Evolutionary conservation across 92 coral and sea anemone species (phyloP).

Genomic region (Epizoanthus stellaris): DNA sequence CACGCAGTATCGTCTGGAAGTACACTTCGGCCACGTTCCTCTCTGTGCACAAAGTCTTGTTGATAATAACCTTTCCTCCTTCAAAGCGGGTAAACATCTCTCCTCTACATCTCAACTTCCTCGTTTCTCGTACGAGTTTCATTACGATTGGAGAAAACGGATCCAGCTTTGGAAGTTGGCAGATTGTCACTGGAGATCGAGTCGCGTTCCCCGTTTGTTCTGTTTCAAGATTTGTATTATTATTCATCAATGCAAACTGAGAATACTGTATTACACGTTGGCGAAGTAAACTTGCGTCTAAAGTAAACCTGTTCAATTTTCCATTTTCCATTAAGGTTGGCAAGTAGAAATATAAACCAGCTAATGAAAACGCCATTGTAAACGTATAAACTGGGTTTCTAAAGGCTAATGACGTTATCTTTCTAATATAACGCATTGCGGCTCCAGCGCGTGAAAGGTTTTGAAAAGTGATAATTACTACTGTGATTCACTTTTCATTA

Average conservation of each 20-base stretch:
- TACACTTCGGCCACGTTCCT: conserved; percentile 23
- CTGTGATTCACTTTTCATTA: too few species aligned
- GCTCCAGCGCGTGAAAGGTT: too few species aligned
- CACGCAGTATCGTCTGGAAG: conserved; percentile 31
- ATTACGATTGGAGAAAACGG: conserved; percentile 33
- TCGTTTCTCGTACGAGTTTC: conserved; percentile 31
- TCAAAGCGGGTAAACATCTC: conserved; percentile 3
- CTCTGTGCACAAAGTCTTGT: conserved; percentile 20
- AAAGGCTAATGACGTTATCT: neutral
- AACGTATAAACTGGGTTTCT: neutral
- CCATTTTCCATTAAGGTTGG: neutral
- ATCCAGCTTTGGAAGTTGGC: conserved; percentile 31
- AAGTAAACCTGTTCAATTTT: neutral
- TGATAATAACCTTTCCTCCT: neutral
- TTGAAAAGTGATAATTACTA: neutral
- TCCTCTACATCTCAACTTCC: neutral
- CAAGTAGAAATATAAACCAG: neutral
- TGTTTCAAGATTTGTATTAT: neutral
- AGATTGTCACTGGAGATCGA: neutral
- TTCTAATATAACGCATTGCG: neutral
- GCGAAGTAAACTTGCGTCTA: neutral
- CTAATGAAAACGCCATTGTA: neutral
- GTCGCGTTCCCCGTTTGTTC: neutral
- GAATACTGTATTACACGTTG: neutral
- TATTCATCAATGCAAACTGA: neutral